phyloP scores from a whole-genome alignment of 2,797 vertebrate species.

The Coranthus polyacanthus region DNA sequence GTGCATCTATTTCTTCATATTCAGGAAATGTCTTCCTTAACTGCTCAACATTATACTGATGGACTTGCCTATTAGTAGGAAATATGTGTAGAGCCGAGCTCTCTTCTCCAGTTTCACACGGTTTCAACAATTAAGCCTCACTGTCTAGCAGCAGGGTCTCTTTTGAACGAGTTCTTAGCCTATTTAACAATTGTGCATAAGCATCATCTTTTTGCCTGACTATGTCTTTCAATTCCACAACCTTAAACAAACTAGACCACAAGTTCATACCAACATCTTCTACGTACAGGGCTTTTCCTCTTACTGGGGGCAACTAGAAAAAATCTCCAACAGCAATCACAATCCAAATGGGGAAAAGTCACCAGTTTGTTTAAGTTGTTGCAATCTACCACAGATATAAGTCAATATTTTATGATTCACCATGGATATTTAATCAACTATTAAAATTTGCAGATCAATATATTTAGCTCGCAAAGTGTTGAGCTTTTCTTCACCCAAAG shows the following conservation, averaged over 20 bases:
- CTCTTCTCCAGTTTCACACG: constrained; percentile 1
- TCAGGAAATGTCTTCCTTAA: neutral
- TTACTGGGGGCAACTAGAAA: neutral
- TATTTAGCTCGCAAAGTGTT: constrained; percentile 30
- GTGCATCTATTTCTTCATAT: neutral
- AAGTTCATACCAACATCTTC: neutral
- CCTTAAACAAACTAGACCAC: neutral
- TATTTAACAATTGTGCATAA: too few species aligned
- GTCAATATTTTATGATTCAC: constrained; percentile 34
- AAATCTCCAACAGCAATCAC: neutral
- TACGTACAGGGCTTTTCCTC: neutral
- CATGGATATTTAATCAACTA: constrained; percentile 58
- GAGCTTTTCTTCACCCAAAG: constrained; percentile 32
- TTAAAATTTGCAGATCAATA: constrained; percentile 32
- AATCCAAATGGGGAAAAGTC: constrained; percentile 12
- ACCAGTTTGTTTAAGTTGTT: constrained; percentile 37
- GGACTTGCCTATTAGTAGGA: neutral
- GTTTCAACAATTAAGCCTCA: constrained; percentile 2
- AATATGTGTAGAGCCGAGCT: constrained; percentile 7
- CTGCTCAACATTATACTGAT: neutral
- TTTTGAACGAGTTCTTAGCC: neutral
- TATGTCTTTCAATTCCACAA: neutral
- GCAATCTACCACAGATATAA: constrained; percentile 36
- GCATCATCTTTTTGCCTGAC: constrained; percentile 1
- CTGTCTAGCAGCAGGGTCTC: neutral